Evolutionary conservation across 35 echinoderm and acorn worm genomes (phyloP).

Genomic region (Acanthaster planci): DNA sequence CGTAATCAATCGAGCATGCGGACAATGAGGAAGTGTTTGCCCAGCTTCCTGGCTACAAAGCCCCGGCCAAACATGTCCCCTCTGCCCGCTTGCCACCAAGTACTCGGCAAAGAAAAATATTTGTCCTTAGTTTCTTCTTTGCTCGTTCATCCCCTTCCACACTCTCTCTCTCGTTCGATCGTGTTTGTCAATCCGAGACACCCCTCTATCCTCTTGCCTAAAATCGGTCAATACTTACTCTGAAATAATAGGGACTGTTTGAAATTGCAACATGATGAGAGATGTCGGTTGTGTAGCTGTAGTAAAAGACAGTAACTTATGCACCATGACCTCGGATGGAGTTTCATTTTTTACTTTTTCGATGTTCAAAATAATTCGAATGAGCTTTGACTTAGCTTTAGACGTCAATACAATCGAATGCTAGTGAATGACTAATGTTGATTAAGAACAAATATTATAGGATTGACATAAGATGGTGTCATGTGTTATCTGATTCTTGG

Average conservation of each 20-base stretch:
- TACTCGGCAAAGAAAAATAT: constrained; percentile 17
- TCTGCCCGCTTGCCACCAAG: constrained; percentile 12
- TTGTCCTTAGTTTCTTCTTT: neutral
- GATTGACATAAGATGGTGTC: no score
- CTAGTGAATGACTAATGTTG: no score
- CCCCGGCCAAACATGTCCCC: constrained; percentile 2
- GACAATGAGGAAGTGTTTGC: neutral
- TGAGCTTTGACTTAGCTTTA: no score
- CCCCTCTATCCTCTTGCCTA: neutral
- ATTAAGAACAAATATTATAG: no score
- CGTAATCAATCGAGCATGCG: neutral
- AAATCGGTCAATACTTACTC: neutral
- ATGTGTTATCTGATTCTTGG: no score
- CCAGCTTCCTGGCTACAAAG: neutral
- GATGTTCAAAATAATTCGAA: no score
- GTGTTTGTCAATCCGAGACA: neutral
- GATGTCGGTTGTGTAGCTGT: no score
- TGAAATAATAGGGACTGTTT: neutral
- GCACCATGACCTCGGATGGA: no score
- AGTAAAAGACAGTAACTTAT: no score
- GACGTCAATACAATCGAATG: no score
- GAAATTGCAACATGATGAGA: no score
- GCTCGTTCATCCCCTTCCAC: neutral
- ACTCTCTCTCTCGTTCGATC: neutral
- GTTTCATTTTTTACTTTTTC: no score